A percentile compares a stretch with the other conserved stretches of the same genome.
Conservation (phyloP, 2,113 vertebrate genomes). For the Eublepharis macularius region DNA sequence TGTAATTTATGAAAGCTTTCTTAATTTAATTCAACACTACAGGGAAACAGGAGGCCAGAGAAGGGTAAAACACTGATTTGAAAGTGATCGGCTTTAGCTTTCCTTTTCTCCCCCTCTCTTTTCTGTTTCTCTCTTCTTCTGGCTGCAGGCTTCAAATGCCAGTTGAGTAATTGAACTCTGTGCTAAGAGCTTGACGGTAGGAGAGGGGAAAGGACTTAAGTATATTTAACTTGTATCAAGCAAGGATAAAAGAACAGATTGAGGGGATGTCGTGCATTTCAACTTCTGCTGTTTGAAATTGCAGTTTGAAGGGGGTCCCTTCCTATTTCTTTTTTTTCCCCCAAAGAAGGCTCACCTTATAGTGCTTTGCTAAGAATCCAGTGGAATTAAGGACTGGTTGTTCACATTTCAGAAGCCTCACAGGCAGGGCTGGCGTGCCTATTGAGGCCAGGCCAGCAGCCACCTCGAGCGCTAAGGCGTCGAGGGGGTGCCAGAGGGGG, state of each 20-base stretch:
- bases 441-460: no score
- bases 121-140: background rate
- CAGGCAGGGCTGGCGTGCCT: no score
- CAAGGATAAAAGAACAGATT: background rate
- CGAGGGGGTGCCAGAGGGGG: no score
- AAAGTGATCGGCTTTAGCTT: background rate
- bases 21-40: background rate
- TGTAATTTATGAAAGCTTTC: background rate
- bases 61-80: background rate
- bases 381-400: background rate
- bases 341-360: background rate
- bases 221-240: background rate
- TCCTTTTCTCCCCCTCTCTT: background rate
- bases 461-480: no score
- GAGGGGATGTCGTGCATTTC: background rate
- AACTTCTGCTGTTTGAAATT: constrained; percentile 3
- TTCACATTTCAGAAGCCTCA: background rate
- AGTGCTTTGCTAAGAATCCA: background rate
- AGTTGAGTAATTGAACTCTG: background rate
- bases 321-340: background rate
- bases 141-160: background rate
- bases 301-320: background rate
- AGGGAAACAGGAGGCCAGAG: background rate
- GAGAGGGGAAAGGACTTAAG: background rate
- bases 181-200: background rate